phyloP scores from a whole-genome alignment of 2,888 invertebrate genomes.

The Drosophila suboccidentalis region DNA sequence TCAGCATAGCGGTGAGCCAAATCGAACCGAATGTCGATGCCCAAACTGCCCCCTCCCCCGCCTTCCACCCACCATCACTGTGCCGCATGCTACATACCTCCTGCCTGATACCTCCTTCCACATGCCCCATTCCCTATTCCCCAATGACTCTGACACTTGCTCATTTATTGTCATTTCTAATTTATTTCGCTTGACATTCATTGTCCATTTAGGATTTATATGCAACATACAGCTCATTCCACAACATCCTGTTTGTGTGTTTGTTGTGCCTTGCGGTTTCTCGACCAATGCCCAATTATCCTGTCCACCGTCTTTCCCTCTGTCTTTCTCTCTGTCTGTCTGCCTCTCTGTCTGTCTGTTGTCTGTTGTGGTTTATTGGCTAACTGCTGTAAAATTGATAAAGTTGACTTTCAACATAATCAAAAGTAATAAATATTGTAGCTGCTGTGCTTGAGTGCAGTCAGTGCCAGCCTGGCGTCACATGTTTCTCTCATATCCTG shows the following conservation, averaged over 20 bases:
- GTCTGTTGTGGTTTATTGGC: constrained; percentile 77
- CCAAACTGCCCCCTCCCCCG: constrained; percentile 1
- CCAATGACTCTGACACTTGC: constrained; percentile 60
- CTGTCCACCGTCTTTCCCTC: constrained; percentile 2
- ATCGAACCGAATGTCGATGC: constrained; percentile 30
- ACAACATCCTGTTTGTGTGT: constrained; percentile 42
- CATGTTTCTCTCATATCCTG: constrained; percentile 32
- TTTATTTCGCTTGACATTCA: constrained; percentile 79
- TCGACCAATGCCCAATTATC: constrained; percentile 34
- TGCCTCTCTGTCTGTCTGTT: constrained; percentile 33
- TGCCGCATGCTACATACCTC: not conserved
- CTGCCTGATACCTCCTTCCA: not conserved
- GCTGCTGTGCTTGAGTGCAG: constrained; percentile 78
- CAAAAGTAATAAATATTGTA: constrained; percentile 81
- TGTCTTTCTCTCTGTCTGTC: constrained; percentile 2
- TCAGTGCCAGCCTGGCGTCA: constrained; percentile 66
- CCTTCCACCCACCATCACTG: not conserved
- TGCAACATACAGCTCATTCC: constrained; percentile 55
- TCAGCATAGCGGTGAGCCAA: constrained; percentile 53
- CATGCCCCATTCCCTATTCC: constrained; percentile 13
- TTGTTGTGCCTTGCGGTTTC: constrained; percentile 45
- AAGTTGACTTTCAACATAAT: constrained; percentile 81
- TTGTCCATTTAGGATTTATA: constrained; percentile 80
- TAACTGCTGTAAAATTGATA: constrained; percentile 81
- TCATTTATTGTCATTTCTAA: constrained; percentile 81